A percentile compares a stretch with the other conserved stretches of the same genome.
These are phyloP conservation scores for Epinephelus awoara DNA, from an alignment of 2,797 vertebrate species.

Conservation along the genomic window DNA sequence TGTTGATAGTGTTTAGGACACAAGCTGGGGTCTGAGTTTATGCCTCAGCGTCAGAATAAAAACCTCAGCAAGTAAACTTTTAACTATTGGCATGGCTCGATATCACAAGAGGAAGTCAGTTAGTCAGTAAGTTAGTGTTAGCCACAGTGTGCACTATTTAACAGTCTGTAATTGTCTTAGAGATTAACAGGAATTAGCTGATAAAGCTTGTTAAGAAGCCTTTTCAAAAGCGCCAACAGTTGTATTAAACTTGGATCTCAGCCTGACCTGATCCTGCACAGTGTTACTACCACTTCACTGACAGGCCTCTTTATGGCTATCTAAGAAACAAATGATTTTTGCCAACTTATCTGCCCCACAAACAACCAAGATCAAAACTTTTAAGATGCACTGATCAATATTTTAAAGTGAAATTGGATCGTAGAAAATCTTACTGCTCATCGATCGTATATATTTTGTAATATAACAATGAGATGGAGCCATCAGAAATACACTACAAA, in stretches of 20 bases:
- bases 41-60: background rate
- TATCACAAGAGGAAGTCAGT: background rate
- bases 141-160: background rate
- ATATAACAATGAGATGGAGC: background rate
- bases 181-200: conserved; percentile 5
- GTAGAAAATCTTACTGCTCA: background rate
- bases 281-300: background rate
- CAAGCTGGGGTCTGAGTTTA: background rate
- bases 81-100: too few relatives aligned
- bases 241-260: background rate
- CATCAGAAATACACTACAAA: background rate
- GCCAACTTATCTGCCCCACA: background rate
- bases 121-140: background rate
- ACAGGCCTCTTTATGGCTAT: background rate
- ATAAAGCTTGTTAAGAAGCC: conserved; percentile 14
- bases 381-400: background rate
- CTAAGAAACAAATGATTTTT: background rate
- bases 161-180: background rate
- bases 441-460: background rate
- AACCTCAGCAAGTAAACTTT: background rate
- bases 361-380: background rate
- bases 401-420: background rate
- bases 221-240: background rate
- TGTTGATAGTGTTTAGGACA: background rate
- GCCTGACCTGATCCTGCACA: background rate